These are phyloP conservation scores for Cerceris ruficornis DNA, from an alignment of 2,888 invertebrate species.

Conservation along the genomic window DNA sequence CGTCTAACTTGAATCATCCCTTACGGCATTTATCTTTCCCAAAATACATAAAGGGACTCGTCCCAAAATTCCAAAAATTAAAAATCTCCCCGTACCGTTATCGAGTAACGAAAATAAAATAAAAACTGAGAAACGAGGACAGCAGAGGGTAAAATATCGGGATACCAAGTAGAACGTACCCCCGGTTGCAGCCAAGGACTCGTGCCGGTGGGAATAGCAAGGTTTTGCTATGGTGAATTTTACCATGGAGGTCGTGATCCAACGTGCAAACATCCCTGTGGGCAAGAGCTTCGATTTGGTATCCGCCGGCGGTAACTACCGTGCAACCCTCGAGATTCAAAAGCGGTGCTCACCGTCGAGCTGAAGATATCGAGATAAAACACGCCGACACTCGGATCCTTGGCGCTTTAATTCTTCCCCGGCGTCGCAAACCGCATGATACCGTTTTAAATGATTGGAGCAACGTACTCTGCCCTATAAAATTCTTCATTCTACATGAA, in stretches of 20 bases:
- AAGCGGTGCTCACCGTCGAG: conserved; percentile 67
- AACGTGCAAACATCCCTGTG: conserved; percentile 72
- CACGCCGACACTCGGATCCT: background rate
- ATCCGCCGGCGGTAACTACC: conserved; percentile 66
- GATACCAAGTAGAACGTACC: conserved; percentile 9
- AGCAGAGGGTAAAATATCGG: conserved; percentile 18
- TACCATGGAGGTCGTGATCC: conserved; percentile 72
- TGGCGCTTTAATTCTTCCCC: background rate
- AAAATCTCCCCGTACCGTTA: background rate
- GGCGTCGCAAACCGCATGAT: background rate
- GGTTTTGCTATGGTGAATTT: conserved; percentile 67
- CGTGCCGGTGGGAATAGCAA: conserved; percentile 56
- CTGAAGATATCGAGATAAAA: conserved; percentile 27
- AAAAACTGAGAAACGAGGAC: background rate
- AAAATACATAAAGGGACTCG: too few relatives aligned
- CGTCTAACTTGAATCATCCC: too few relatives aligned
- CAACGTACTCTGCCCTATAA: too few relatives aligned
- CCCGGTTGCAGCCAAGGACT: conserved; percentile 9
- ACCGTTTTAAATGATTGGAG: too few relatives aligned
- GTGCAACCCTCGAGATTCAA: conserved; percentile 65
- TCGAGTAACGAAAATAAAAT: background rate
- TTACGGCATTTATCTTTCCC: too few relatives aligned
- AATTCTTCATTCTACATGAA: too few relatives aligned
- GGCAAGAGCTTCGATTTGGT: conserved; percentile 70
- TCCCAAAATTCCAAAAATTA: background rate